Evolutionary conservation across 2,113 vertebrate species (phyloP).

Genomic region (Rhinolophus sinicus): DNA sequence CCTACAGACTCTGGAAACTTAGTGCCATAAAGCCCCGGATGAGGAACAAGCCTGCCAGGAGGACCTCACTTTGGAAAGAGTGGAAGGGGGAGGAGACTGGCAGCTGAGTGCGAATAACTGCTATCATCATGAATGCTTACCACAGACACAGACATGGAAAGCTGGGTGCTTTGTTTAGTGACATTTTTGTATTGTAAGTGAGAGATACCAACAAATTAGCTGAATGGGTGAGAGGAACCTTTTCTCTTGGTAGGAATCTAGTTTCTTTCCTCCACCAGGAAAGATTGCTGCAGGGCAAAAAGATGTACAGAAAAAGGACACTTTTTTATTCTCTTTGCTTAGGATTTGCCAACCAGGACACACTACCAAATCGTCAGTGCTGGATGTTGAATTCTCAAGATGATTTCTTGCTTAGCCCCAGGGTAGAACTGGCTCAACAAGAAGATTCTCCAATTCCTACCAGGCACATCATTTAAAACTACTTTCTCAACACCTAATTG

Average conservation of each 20-base stretch:
- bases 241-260: not conserved
- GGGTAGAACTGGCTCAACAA: not conserved
- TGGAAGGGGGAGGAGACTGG: not conserved
- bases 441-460: constrained; percentile 21
- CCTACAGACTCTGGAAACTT: not conserved
- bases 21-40: not conserved
- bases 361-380: not conserved
- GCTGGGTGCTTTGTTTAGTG: not conserved
- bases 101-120: not conserved
- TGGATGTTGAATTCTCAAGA: not conserved
- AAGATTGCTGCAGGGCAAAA: not conserved
- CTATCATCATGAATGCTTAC: not conserved
- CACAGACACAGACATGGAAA: not conserved
- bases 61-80: not conserved
- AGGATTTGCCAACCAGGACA: not conserved
- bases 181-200: not conserved
- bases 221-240: not conserved
- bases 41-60: not conserved
- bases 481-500: constrained; percentile 21
- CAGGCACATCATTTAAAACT: constrained; percentile 35
- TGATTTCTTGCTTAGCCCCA: not conserved
- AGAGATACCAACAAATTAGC: not conserved
- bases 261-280: not conserved
- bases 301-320: not conserved
- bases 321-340: not conserved